A percentile compares a stretch with the other conserved stretches of the same genome.
These are phyloP conservation scores for Arothron firmamentum DNA, from an alignment of 2,113 vertebrate species.

Conservation along the genomic window DNA sequence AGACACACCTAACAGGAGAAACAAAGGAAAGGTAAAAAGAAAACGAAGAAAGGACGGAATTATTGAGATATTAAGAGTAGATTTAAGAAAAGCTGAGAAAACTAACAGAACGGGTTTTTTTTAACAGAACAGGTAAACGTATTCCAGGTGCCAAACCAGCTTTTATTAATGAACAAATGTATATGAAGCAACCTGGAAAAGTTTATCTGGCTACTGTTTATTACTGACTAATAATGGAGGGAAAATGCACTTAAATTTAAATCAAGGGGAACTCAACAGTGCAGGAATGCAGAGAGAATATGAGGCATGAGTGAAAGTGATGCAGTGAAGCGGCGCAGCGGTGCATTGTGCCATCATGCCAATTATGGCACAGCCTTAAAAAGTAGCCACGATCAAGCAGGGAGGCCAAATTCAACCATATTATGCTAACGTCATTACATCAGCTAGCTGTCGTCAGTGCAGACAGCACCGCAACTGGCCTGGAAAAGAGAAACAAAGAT, in stretches of 20 bases:
- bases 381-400: slow-evolving; percentile 57
- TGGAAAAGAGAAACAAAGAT: slow-evolving; percentile 54
- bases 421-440: slow-evolving; percentile 63
- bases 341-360: slow-evolving; percentile 52
- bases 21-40: not conserved
- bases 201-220: slow-evolving; percentile 6
- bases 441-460: slow-evolving; percentile 63
- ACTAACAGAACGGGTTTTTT: no score
- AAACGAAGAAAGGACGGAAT: slow-evolving; percentile 1
- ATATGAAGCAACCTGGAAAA: slow-evolving; percentile 32
- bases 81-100: slow-evolving; percentile 17
- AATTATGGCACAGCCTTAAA: slow-evolving; percentile 54
- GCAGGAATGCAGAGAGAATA: slow-evolving; percentile 51
- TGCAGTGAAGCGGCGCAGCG: slow-evolving; percentile 47
- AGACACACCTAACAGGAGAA: slow-evolving; percentile 79
- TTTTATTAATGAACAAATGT: not conserved
- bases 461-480: slow-evolving; percentile 52
- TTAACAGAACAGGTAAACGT: slow-evolving; percentile 26
- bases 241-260: slow-evolving; percentile 52
- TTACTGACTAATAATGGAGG: slow-evolving; percentile 2
- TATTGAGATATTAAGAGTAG: not conserved
- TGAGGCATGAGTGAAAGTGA: slow-evolving; percentile 41
- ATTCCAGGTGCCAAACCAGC: slow-evolving; percentile 39
- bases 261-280: slow-evolving; percentile 27
- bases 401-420: slow-evolving; percentile 31